These are phyloP conservation scores for Xenopus borealis DNA, from an alignment of 2,113 vertebrate genomes.

Conservation along the genomic window DNA sequence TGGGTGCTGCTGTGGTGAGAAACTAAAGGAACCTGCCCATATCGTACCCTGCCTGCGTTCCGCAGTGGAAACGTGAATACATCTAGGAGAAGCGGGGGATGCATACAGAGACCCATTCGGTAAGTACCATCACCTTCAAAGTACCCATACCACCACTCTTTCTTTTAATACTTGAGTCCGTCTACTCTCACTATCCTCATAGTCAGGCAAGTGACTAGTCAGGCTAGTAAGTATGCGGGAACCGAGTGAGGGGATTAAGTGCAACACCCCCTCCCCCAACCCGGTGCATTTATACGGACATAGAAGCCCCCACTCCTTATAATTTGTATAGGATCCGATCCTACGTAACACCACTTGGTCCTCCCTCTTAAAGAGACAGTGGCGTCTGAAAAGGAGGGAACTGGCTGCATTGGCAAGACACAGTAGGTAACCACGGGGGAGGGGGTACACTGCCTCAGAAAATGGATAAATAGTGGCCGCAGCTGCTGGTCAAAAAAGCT, in stretches of 20 bases:
- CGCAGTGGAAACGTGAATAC: neutral
- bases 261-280: too few species aligned
- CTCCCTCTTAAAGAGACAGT: slow-evolving; percentile 34
- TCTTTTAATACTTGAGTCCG: neutral
- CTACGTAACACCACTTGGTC: slow-evolving; percentile 32
- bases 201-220: too few species aligned
- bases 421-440: slow-evolving; percentile 15
- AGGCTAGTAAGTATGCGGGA: neutral
- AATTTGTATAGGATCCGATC: neutral
- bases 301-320: neutral
- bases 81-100: slow-evolving; percentile 5
- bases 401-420: slow-evolving; percentile 17
- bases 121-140: slow-evolving; percentile 14
- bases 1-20: slow-evolving; percentile 3
- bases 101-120: slow-evolving; percentile 24
- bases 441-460: neutral
- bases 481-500: too few species aligned
- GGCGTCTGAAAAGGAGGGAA: slow-evolving; percentile 13
- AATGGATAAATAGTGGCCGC: too few species aligned
- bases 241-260: neutral
- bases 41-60: neutral
- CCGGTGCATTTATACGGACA: neutral
- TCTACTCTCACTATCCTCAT: neutral
- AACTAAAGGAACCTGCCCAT: neutral
- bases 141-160: neutral